Conservation (phyloP, 2,113 vertebrate species). For the pig (Sus scrofa) region T2T-Sscrofa CM000812.6:33400501-33401000, state of each 20-base stretch:
- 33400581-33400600: background rate
- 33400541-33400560: no score
- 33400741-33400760: conserved; percentile 16
- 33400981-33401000: background rate
- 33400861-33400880: background rate
- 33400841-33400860: background rate
- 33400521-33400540: no score
- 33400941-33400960: conserved; percentile 37
- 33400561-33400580: no score
- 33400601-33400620: background rate
- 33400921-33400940: background rate
- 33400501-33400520: no score
- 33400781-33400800: background rate
- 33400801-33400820: background rate
- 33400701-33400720: background rate
- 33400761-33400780: conserved; percentile 4
- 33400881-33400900: background rate
- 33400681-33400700: background rate
- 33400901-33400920: background rate
- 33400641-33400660: conserved; percentile 24
- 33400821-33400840: background rate
- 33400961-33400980: background rate
- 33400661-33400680: background rate
- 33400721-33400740: background rate
- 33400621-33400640: background rate